Percentiles rank a stretch among this genome's conserved stretches.
phyloP scores from a whole-genome alignment of 2,113 vertebrate species.

The Prionailurus bengalensis region DNA sequence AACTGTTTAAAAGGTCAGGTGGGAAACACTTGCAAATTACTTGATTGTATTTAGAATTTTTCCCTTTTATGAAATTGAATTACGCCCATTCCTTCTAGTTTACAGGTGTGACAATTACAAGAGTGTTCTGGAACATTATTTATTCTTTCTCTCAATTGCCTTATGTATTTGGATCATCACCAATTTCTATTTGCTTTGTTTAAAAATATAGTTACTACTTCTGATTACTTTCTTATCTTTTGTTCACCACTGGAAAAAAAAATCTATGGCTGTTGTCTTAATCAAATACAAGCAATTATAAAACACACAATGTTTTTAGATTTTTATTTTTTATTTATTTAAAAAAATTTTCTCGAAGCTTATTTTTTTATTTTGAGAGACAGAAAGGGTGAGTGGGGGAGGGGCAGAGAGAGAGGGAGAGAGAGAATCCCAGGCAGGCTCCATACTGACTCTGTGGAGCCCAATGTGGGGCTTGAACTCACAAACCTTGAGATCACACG shows the following conservation, averaged over 20 bases:
- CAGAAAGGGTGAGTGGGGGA: too few species aligned
- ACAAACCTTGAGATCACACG: too few species aligned
- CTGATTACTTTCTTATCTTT: not conserved
- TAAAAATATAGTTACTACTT: not conserved
- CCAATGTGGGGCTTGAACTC: too few species aligned
- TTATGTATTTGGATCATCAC: not conserved
- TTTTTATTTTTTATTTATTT: not conserved
- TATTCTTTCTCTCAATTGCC: not conserved
- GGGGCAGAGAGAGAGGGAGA: too few species aligned
- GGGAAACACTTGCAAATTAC: not conserved
- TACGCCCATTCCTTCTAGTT: not conserved
- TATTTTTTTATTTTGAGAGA: too few species aligned
- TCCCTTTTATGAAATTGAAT: not conserved
- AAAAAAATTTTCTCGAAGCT: too few species aligned
- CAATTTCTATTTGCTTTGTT: not conserved
- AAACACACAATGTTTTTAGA: not conserved
- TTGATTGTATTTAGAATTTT: constrained; percentile 8
- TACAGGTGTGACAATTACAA: not conserved
- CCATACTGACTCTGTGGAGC: too few species aligned
- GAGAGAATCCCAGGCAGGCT: too few species aligned
- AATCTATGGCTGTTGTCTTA: not conserved
- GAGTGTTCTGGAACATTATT: not conserved
- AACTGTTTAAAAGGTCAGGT: constrained; percentile 66
- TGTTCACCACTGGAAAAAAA: not conserved
- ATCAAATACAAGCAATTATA: not conserved